Evolutionary conservation across 2,888 invertebrate species (phyloP), one percentile per base, ranked within the genome.

Genomic region (Eristalinus sepulchralis): DNA sequence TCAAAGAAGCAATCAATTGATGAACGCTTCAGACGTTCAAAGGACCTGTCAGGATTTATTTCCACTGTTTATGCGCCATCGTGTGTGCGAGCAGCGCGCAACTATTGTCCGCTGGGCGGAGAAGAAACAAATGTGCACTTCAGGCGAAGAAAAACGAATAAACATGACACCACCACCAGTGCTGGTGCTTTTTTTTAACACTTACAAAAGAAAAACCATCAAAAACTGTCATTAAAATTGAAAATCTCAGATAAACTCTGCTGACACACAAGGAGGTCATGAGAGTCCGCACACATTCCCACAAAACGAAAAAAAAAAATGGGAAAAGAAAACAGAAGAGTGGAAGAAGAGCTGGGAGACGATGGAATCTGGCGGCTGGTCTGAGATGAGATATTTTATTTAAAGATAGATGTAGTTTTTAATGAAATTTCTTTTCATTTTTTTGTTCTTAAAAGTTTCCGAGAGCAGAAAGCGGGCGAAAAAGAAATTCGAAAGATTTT

Each of bases 231-330:
- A 79, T 79, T 75, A 64, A 39, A 79, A 79, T 47, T 68, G 68
- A 60, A 72, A 83, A 83, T 83, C 75, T 83, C 60, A 79, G 73
- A 73, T 79, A 79, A 75, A 31, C 70, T 27, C 27, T 62, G 39
- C 59, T 67, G 68, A 79, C 79, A 83, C 79, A 83, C 83, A 47
- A 47, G 17, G 73, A 83, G 83, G 79, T 70, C 83, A 73, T 68
- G 20, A 39, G 60, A 39, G 60, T 68, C 11, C 33, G 31, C 13
- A 60, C 60, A 36, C 60, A 34, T 17, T 33, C 20, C 20, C 11
- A 67, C 39, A 47, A 17, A 20, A 9, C 10, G 6, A 53, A 24
- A 20, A 27, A 27, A 27, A 27, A 27, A 27, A 27, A 27, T 27
- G 27, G 1, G 33, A 47, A n/a, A 55, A 13, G 62, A 10, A 62